phyloP scores from a whole-genome alignment of 2,888 invertebrate genomes.

The Drosophila fungiperda region DNA sequence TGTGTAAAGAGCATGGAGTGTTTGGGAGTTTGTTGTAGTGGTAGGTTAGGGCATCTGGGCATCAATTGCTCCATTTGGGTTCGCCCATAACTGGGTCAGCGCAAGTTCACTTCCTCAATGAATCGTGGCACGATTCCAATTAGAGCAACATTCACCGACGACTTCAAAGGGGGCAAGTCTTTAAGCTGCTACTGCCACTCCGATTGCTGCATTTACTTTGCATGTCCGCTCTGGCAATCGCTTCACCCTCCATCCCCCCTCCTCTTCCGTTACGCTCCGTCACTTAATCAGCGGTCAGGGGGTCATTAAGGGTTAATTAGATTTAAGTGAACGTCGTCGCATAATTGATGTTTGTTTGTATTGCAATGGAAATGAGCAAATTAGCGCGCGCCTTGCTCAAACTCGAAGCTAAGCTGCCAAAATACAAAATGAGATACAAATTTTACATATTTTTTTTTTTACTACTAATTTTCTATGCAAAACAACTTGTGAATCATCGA shows the following conservation, averaged over 20 bases:
- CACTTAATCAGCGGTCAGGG: slow-evolving; percentile 78
- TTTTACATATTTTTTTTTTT: slow-evolving; percentile 2
- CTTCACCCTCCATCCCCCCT: not conserved
- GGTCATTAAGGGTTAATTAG: slow-evolving; percentile 82
- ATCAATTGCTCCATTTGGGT: slow-evolving; percentile 42
- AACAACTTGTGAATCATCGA: slow-evolving; percentile 48
- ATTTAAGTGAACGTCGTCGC: slow-evolving; percentile 75
- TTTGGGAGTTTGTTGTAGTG: slow-evolving; percentile 26
- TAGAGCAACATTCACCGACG: slow-evolving; percentile 33
- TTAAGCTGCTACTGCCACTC: slow-evolving; percentile 7
- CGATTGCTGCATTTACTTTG: slow-evolving; percentile 65
- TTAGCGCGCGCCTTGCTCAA: slow-evolving; percentile 53
- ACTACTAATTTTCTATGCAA: slow-evolving; percentile 61
- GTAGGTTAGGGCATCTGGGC: slow-evolving; percentile 77
- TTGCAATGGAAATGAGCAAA: slow-evolving; percentile 60
- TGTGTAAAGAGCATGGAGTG: not conserved
- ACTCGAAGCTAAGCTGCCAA: slow-evolving; percentile 38
- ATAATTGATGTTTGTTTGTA: slow-evolving; percentile 69
- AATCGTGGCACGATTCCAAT: slow-evolving; percentile 54
- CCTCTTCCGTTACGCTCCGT: slow-evolving; percentile 18
- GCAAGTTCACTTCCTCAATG: slow-evolving; percentile 74
- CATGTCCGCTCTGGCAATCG: slow-evolving; percentile 57
- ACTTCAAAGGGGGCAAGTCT: slow-evolving; percentile 58
- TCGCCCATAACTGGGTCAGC: slow-evolving; percentile 65
- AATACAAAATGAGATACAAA: slow-evolving; percentile 9